Percentiles rank a stretch among this genome's conserved stretches.
Evolutionary conservation across 2,888 invertebrate genomes (phyloP).

Genomic region (Choristoneura rosaceana): DNA sequence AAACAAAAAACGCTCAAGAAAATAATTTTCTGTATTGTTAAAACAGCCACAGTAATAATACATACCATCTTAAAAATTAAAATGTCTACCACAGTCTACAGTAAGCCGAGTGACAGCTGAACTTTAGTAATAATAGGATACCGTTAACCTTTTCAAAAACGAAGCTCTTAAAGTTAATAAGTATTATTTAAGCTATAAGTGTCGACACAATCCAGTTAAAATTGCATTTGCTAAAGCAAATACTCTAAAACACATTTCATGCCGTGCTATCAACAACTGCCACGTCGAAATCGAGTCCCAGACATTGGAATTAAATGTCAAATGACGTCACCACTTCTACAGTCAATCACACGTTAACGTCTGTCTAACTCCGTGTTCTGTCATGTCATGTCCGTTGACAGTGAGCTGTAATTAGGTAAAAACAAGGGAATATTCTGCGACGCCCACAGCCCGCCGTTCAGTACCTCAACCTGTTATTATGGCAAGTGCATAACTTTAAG

Average conservation of each 20-base stretch:
- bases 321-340: constrained; percentile 12
- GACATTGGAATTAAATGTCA: not conserved
- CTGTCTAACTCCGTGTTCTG: not conserved
- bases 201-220: not conserved
- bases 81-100: no score
- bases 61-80: no score
- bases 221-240: not conserved
- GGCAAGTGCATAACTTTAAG: constrained; percentile 22
- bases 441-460: constrained; percentile 21
- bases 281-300: not conserved
- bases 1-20: no score
- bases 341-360: constrained; percentile 23
- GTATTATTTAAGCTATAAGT: no score
- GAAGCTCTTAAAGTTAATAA: no score
- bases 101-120: no score
- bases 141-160: no score
- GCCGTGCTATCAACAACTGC: not conserved
- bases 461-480: constrained; percentile 31
- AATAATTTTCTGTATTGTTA: no score
- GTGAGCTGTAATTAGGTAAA: constrained; percentile 33
- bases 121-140: no score
- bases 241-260: not conserved
- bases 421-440: constrained; percentile 21
- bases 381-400: constrained; percentile 26
- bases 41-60: no score